Conservation (phyloP, 2,797 vertebrate genomes). For the Crax fasciolata region DNA sequence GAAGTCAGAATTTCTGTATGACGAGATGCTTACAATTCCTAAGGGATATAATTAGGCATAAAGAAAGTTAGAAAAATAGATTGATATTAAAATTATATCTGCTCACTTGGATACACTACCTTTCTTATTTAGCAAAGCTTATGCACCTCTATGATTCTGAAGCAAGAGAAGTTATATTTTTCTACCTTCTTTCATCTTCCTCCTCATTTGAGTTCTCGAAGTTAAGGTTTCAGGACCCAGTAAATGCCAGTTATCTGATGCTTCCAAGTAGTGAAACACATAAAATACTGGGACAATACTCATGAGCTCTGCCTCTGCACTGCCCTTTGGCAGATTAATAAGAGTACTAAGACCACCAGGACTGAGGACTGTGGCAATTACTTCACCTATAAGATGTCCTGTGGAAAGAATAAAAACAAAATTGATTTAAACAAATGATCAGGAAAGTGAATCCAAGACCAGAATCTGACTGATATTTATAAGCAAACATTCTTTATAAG, state of each 20-base stretch:
- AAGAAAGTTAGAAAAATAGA: neutral
- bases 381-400: slow-evolving; percentile 90
- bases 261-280: slow-evolving; percentile 89
- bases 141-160: neutral
- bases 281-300: slow-evolving; percentile 84
- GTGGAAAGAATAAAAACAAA: neutral
- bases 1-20: slow-evolving; percentile 85
- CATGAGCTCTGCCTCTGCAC: slow-evolving; percentile 86
- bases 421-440: neutral
- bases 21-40: slow-evolving; percentile 88
- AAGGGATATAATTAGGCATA: neutral
- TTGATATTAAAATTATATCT: neutral
- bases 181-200: slow-evolving; percentile 89
- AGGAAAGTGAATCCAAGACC: neutral
- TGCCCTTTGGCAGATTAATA: slow-evolving; percentile 85
- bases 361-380: slow-evolving; percentile 79
- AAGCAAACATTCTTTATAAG: neutral
- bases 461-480: neutral
- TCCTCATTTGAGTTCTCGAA: slow-evolving; percentile 76
- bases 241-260: slow-evolving; percentile 82
- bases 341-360: slow-evolving; percentile 83
- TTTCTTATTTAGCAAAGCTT: neutral
- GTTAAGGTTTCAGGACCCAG: slow-evolving; percentile 74
- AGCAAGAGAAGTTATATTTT: neutral
- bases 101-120: neutral